Percentiles rank a stretch among this genome's conserved stretches.
These are phyloP conservation scores for Helicoverpa armigera DNA, from an alignment of 1,140 invertebrate species.

Conservation along the genomic window DNA sequence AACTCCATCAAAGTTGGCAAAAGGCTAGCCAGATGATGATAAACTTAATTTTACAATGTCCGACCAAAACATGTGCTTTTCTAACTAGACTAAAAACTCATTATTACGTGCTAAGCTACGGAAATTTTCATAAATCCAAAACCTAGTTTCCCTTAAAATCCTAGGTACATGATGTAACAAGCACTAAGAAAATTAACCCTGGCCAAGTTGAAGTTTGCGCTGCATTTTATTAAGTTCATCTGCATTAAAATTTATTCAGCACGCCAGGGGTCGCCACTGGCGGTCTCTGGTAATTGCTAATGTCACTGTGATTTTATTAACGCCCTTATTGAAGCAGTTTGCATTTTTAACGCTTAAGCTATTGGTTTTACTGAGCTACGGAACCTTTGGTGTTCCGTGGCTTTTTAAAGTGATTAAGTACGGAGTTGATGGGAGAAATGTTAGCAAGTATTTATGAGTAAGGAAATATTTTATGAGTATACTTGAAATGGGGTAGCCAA, in stretches of 20 bases:
- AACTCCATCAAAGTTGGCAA: no score
- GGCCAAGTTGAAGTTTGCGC: slow-evolving; percentile 10
- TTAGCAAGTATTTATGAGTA: no score
- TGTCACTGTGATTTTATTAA: slow-evolving; percentile 38
- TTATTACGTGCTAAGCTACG: no score
- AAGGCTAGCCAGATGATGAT: no score
- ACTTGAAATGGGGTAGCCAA: no score
- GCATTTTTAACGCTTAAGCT: slow-evolving; percentile 32
- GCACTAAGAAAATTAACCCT: slow-evolving; percentile 32
- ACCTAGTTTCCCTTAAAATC: not conserved
- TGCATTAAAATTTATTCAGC: slow-evolving; percentile 42
- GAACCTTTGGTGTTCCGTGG: not conserved
- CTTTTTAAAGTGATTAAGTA: not conserved
- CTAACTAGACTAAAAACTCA: no score
- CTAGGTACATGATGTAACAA: slow-evolving; percentile 18
- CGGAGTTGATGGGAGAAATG: not conserved
- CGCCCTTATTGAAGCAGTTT: slow-evolving; percentile 20
- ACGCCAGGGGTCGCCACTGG: slow-evolving; percentile 28
- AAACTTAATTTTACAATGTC: no score
- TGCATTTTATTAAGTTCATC: slow-evolving; percentile 44
- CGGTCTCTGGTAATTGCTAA: slow-evolving; percentile 32
- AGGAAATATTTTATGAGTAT: no score
- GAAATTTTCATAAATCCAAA: not conserved
- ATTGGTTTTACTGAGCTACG: slow-evolving; percentile 5
- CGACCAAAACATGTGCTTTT: no score